These are phyloP conservation scores for Phrynosoma platyrhinos DNA, from an alignment of 2,113 vertebrate genomes.

Conservation along the genomic window DNA sequence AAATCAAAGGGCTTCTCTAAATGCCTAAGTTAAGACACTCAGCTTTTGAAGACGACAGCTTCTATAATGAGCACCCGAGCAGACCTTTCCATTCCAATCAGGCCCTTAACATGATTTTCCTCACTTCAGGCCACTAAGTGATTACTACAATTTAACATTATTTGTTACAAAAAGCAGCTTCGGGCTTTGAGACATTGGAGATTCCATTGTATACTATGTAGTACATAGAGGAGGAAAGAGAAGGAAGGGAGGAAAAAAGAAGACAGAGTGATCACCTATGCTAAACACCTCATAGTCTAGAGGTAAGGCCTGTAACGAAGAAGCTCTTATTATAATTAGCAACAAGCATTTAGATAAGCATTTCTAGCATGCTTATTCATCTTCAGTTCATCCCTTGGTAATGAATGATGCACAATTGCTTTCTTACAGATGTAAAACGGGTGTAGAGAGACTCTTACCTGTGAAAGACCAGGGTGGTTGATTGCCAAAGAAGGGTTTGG, in stretches of 20 bases:
- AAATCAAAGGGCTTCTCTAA: conserved; percentile 35
- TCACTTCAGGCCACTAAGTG: conserved; percentile 22
- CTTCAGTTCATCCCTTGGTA: background rate
- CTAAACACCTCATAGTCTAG: background rate
- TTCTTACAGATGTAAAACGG: background rate
- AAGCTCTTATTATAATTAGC: background rate
- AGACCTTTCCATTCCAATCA: conserved; percentile 39
- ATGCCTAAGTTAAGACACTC: conserved; percentile 9
- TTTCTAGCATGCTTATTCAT: background rate
- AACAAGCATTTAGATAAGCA: background rate
- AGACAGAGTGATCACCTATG: background rate
- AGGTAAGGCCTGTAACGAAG: background rate
- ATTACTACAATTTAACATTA: conserved; percentile 27
- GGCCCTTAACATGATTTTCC: background rate
- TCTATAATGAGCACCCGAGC: background rate
- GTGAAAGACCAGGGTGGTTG: background rate
- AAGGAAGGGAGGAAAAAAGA: background rate
- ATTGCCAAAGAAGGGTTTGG: background rate
- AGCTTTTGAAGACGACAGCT: conserved; percentile 7
- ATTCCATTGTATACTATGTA: background rate
- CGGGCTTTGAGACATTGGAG: background rate
- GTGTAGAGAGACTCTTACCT: background rate
- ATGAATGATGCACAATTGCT: background rate
- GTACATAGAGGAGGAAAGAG: background rate
- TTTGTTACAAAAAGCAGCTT: conserved; percentile 22